Evolutionary conservation across 2,888 invertebrate species (phyloP), one percentile per base, ranked within the genome.

Genomic region (Apamea epomidion): DNA sequence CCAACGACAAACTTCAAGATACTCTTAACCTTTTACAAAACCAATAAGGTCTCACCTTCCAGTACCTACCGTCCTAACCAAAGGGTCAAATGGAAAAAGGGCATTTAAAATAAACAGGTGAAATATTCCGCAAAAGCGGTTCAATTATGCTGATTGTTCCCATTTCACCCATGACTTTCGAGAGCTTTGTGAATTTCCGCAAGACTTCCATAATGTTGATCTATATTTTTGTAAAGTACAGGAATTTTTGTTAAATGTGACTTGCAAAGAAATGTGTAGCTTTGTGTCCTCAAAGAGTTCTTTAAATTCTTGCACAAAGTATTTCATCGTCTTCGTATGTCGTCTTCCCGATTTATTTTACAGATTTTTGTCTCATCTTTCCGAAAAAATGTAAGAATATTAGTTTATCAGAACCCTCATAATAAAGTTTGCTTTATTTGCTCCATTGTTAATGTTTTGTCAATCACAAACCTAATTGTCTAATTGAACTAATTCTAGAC

Each of bases 61-160:
- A 62, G 64, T 58, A 32, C 68, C 76, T 51, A 29, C 32, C 29
- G 18, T 82, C 32, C 12, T 45, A 70, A 25, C 64, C 37, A 71
- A 73, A 84, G 45, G 71, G 21, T 29, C 68, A 72, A 72, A 76
- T 58, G 16, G 42, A 42, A 64, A 77, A 78, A 78, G 14, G 60
- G n/a, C 65, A 60, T 54, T 74, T 42, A 69, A 78, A 76, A 83
- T 73, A 54, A 65, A 76, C 67, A 71, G 70, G 79, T 75, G 65
- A 69, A 76, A 79, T 74, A 80, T 74, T 71, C 64, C 58, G n/a
- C 42, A n/a, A 70, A 48, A 79, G 65, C 67, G 45, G 76, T 76
- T 85, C 84, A 84, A 84, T 87, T 76, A 84, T 74, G 79, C 79
- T 84, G 70, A 87, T 87, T 87, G 84, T 87, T 74, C 67, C 62